Percentiles rank a stretch among this genome's conserved stretches.
These are phyloP conservation scores for Hyposoter didymator DNA, from an alignment of 2,888 invertebrate species.

Conservation along the genomic window DNA sequence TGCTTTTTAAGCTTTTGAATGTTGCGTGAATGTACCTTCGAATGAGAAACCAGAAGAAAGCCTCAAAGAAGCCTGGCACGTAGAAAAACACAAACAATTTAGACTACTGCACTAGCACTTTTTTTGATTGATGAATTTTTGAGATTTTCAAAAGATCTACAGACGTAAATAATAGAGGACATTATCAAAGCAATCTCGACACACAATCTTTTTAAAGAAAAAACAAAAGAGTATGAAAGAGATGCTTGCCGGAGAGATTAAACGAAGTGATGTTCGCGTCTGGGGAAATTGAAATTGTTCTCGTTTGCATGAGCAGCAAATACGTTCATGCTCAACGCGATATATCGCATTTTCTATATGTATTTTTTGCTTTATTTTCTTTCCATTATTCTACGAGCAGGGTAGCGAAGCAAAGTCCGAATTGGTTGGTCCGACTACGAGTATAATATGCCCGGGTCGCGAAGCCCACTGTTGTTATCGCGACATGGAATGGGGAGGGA, in stretches of 20 bases:
- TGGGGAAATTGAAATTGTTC: slow-evolving; percentile 56
- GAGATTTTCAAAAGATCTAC: no score
- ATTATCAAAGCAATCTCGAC: slow-evolving; percentile 60
- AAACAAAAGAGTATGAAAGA: not conserved
- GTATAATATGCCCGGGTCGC: slow-evolving; percentile 8
- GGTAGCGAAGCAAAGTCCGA: not conserved
- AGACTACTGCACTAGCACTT: slow-evolving; percentile 28
- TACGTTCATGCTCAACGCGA: slow-evolving; percentile 28
- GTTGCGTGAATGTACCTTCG: not conserved
- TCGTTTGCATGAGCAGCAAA: slow-evolving; percentile 36
- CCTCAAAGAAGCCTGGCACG: slow-evolving; percentile 40
- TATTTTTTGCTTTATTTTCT: slow-evolving; percentile 38
- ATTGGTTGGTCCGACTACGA: slow-evolving; percentile 6
- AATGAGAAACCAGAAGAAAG: slow-evolving; percentile 45
- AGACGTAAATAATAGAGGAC: slow-evolving; percentile 10
- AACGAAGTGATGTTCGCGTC: slow-evolving; percentile 29
- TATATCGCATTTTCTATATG: slow-evolving; percentile 28
- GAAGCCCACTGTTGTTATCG: slow-evolving; percentile 24
- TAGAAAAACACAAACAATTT: slow-evolving; percentile 32
- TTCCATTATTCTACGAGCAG: slow-evolving; percentile 22
- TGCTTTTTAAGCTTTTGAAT: slow-evolving; percentile 47
- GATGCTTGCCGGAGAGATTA: slow-evolving; percentile 17
- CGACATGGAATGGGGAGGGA: slow-evolving; percentile 38
- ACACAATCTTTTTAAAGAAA: slow-evolving; percentile 27
- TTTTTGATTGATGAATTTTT: not conserved